Percentiles rank a stretch among this genome's conserved stretches.
Conservation (phyloP, 2,888 invertebrate species). For the Iphiclides podalirius region DNA sequence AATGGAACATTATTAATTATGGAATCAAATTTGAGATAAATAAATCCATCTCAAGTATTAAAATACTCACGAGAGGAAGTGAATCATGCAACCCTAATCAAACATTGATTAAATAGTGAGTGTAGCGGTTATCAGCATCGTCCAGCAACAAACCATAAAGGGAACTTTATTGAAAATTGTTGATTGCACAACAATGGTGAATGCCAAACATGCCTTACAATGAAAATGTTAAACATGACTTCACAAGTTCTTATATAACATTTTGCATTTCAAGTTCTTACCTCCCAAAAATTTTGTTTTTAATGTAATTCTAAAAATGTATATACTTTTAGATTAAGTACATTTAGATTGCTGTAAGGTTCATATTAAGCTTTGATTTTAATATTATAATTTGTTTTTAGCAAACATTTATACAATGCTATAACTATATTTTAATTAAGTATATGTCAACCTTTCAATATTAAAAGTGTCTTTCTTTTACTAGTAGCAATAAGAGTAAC, state of each 20-base stretch:
- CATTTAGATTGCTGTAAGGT: too few relatives aligned
- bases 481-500: too few relatives aligned
- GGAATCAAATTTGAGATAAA: background rate
- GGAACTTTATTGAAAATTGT: constrained; percentile 72
- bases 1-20: too few relatives aligned
- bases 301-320: too few relatives aligned
- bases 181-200: constrained; percentile 73
- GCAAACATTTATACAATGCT: too few relatives aligned
- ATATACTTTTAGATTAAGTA: too few relatives aligned
- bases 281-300: background rate
- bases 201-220: constrained; percentile 61
- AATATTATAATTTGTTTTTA: too few relatives aligned
- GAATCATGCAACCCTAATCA: constrained; percentile 55
- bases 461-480: too few relatives aligned
- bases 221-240: constrained; percentile 45
- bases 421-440: too few relatives aligned
- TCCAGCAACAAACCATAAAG: constrained; percentile 59
- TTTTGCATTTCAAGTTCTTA: constrained; percentile 30
- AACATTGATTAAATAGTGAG: constrained; percentile 56
- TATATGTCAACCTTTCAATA: too few relatives aligned
- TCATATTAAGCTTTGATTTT: too few relatives aligned
- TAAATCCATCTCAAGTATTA: background rate
- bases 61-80: constrained; percentile 43
- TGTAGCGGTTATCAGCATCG: constrained; percentile 54
- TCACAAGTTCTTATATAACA: constrained; percentile 40